phyloP scores from a whole-genome alignment of 2,113 vertebrate genomes.

The Pandion haliaetus region DNA sequence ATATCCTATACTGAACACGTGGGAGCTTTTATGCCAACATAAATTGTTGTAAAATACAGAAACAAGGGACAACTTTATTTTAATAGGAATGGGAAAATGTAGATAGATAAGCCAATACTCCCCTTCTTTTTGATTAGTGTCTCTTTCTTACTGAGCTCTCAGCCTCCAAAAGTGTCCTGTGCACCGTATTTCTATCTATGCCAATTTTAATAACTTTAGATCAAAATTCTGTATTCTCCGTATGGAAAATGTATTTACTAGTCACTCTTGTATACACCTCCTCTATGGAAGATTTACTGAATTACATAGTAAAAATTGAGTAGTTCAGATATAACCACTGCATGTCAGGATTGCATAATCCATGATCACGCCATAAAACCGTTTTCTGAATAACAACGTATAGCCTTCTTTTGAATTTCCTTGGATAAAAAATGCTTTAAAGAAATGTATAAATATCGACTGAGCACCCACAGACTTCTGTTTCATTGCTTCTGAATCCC shows the following conservation, averaged over 20 bases:
- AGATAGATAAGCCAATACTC: not conserved
- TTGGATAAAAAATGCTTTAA: not conserved
- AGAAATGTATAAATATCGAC: slow-evolving; percentile 15
- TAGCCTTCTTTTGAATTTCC: not conserved
- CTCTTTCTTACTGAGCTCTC: not conserved
- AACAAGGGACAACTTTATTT: not conserved
- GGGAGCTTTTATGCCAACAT: not conserved
- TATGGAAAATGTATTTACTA: not conserved
- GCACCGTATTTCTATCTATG: not conserved
- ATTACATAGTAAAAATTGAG: not conserved
- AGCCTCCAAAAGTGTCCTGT: not conserved
- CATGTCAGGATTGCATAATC: not conserved
- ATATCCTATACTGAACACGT: not conserved
- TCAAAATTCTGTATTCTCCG: not conserved
- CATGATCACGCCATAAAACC: not conserved
- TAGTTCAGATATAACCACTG: not conserved
- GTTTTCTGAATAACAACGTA: not conserved
- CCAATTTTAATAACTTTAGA: not conserved
- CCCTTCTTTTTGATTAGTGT: not conserved
- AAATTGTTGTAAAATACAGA: not conserved
- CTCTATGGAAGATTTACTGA: not conserved
- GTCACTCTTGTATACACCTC: not conserved
- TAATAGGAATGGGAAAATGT: not conserved
- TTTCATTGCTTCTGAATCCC: slow-evolving; percentile 28
- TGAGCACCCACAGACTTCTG: slow-evolving; percentile 10